Evolutionary conservation across 2,888 invertebrate species (phyloP), one percentile per base, ranked within the genome.

Genomic region (Leptura quadrifasciata): DNA sequence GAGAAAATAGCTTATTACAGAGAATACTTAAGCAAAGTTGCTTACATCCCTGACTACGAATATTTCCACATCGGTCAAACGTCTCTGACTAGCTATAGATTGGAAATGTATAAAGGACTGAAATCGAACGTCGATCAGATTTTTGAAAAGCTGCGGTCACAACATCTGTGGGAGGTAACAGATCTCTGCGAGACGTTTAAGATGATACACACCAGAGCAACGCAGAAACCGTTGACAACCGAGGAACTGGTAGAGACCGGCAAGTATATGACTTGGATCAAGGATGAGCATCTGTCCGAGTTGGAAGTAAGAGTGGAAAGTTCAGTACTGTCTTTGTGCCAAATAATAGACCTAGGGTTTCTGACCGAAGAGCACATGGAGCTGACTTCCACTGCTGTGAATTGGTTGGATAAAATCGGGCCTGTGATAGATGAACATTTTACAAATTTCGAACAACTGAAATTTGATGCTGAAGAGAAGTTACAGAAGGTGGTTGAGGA

Each of bases 401-500:
- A 94, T 82, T 97, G 97, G 96, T 90, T 96, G 1, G 92, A 92
- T 77, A 91, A 93, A 64, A 96, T 97, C 70, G 92, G 93, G 84
- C 94, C 95, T 0, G 92, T 96, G 76, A 94, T 97, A 85, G 95
- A 96, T 27, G 92, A 92, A 83, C 95, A 96, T 87, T 94, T 94
- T 69, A 91, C 91, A 4, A 90, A 93, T 77, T 95, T 94, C 87
- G 97, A 97, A 89, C 91, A 94, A 20, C 93, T 93, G 76, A 97
- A 96, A 89, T 94, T 92, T 79, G 93, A 95, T 80, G 94, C 97
- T 88, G 97, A 97, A 90, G 96, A 96, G 84, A 91, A 92, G 79
- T 89, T 97, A 74, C 91, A 93, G 81, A 91, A 91, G 72, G 93
- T 93, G 82, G 93, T 95, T 12, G 93, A 93, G 78, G 92, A 92